Evolutionary conservation across 2,888 invertebrate species (phyloP).

Genomic region (Xanthorhoe spadicearia): DNA sequence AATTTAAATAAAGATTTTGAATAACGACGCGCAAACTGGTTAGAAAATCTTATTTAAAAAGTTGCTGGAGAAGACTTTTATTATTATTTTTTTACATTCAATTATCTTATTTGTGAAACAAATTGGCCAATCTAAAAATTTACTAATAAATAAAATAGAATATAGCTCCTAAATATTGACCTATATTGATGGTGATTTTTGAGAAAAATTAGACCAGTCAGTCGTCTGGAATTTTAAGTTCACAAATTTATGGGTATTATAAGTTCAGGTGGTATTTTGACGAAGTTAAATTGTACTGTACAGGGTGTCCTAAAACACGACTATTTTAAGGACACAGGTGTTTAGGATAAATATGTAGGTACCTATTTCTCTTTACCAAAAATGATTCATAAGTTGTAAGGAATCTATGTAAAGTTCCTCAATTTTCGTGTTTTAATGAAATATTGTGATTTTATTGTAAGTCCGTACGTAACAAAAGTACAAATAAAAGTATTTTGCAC

Average conservation of each 20-base stretch:
- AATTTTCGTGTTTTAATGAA: constrained; percentile 61
- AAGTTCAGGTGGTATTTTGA: neutral
- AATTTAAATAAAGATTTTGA: too few relatives aligned
- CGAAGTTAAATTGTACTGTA: neutral
- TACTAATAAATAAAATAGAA: too few relatives aligned
- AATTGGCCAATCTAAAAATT: too few relatives aligned
- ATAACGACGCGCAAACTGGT: too few relatives aligned
- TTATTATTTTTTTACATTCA: too few relatives aligned
- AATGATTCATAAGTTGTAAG: constrained; percentile 31
- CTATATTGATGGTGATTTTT: too few relatives aligned
- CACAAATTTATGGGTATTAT: neutral
- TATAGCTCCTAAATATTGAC: too few relatives aligned
- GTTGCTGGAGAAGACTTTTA: too few relatives aligned
- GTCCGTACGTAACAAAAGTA: constrained; percentile 63
- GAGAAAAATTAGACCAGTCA: too few relatives aligned
- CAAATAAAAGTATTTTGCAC: constrained; percentile 72
- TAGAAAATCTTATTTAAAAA: too few relatives aligned
- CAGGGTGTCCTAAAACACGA: constrained; percentile 5
- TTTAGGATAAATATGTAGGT: constrained; percentile 5
- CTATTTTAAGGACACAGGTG: constrained; percentile 2
- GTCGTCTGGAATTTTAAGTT: too few relatives aligned
- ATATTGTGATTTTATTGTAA: constrained; percentile 69
- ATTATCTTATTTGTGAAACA: too few relatives aligned
- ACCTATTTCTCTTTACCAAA: constrained; percentile 16
- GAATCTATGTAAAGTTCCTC: constrained; percentile 63